These are phyloP conservation scores for Chaetorhynchus papuensis DNA, from an alignment of 2,113 vertebrate species.

Conservation along the genomic window DNA sequence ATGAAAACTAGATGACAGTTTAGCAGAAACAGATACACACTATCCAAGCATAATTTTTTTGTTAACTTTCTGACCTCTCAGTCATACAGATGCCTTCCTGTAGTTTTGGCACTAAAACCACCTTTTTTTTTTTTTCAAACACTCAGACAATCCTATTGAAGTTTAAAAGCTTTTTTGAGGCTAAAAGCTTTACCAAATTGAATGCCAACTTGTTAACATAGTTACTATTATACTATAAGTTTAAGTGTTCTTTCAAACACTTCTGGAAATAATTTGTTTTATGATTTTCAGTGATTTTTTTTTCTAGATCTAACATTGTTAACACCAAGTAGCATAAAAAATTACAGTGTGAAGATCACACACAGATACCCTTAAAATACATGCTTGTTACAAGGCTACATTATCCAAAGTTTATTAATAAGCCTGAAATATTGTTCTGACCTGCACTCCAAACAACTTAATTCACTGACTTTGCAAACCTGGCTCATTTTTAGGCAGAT, in stretches of 20 bases:
- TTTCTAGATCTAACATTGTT: neutral
- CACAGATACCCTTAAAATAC: neutral
- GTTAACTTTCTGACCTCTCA: neutral
- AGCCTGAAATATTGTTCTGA: neutral
- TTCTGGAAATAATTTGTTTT: neutral
- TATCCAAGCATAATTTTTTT: neutral
- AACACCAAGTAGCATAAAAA: neutral
- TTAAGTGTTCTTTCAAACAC: neutral
- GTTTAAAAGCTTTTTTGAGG: neutral
- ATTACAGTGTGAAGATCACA: neutral
- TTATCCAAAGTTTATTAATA: neutral
- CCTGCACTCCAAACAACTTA: neutral
- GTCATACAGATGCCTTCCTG: neutral
- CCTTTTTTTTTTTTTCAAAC: neutral
- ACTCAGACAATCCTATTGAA: neutral
- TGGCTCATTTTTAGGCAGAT: neutral
- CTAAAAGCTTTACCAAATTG: neutral
- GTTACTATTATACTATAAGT: neutral
- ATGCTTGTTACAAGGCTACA: neutral
- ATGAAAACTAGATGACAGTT: neutral
- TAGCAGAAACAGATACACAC: neutral
- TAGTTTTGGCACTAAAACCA: neutral
- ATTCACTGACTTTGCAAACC: neutral
- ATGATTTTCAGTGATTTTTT: neutral
- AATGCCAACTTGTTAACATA: neutral